Base-by-base conservation (phyloP, 1,140 invertebrate genomes). In the Drosophila grimshawi region DNA sequence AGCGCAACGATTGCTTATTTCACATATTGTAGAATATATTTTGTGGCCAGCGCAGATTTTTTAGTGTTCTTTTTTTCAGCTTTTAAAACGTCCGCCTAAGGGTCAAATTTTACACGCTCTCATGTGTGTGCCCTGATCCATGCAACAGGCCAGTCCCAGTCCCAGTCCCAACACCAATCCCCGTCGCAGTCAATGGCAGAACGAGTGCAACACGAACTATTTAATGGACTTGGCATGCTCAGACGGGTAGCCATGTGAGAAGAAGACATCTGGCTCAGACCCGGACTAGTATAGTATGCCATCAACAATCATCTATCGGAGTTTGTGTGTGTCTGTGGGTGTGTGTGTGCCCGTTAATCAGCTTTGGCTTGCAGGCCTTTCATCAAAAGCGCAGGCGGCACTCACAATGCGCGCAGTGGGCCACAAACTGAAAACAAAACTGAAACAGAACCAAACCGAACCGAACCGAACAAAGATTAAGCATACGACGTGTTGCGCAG, bases 131-230 rank as follows among this genome's bases (percentile, higher is more conserved):
- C 80, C 76, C 64, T 82, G 76, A 67, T 74, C 71, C 71, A 69
- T 59, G 71, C 19, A 35, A 29, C 71, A 62, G 33, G 7, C 32
- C 49, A 39, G 39, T 19, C 19, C 19, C 1, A 19, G 19, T 19
- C 19, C 32, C 41, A 39, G 39, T 49, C 46, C 2, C 32, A 35
- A 64, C 35, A 43, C 43, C 52, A 41, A 46, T 46, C 64, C 46
- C 51, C 59, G 39, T 46, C 55, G 43, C 27, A 57, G 60, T 51
- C 48, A 62, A 48, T 33, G 48, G 79, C 76, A 67, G 86, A 86
- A 86, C 83, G 85, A 86, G 85, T 86, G 83, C 83, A 88, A 88
- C 83, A 88, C 83, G 85, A 88, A 89, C 73, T 89, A 64, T 83
- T 88, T 88, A 88, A 88, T 88, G 83, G 85, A 89, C 69, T 71